Base-by-base conservation (phyloP, 2,797 vertebrate species). In the Spheniscus humboldti region DNA sequence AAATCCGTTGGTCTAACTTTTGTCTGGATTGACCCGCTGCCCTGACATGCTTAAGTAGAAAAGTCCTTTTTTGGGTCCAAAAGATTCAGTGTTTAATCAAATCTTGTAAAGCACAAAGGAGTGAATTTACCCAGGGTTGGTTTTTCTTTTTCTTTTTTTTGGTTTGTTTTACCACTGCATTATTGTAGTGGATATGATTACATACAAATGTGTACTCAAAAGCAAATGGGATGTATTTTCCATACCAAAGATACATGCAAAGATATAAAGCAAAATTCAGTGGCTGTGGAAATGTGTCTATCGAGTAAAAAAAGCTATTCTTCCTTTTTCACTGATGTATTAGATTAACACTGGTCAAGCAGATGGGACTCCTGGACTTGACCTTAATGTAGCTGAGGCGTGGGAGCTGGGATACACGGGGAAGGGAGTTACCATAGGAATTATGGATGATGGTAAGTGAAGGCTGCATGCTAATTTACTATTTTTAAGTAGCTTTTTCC, bases 341-440 rank as follows among this genome's bases (percentile, higher is more conserved):
- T 97, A 99, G 99, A 99, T 99, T 97, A 99, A 99, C 98, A 99
- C 99, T 35, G 99, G 99, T 80, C 99, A 99, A 98, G 99, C 99
- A 69, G 99, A 99, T 90, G 99, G 99, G 79, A 99, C 99, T 92
- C 99, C 99, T 55, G 99, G 99, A 87, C 98, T 99, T 96, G 99
- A 99, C 97, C 98, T 99, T 91, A 99, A 99, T 81, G 99, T 99
- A 97, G 99, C 99, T n/a, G 99, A 99, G 98, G 99, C 99, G 13
- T 99, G 99, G 99, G 98, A 99, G 87, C 98, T 99, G 97, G 99
- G 99, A 77, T 99, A 99, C 97, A 99, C 99, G 4, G 99, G 99
- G 45, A 99, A 98, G 97, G 99, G 99, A 93, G 99, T 99, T 68
- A 99, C 99, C 95, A 99, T 99, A 43, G 99, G 99, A 92, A 99